Evolutionary conservation across 2,888 invertebrate genomes (phyloP), one percentile per base, ranked within the genome.

Genomic region (Drosophila rubida): DNA sequence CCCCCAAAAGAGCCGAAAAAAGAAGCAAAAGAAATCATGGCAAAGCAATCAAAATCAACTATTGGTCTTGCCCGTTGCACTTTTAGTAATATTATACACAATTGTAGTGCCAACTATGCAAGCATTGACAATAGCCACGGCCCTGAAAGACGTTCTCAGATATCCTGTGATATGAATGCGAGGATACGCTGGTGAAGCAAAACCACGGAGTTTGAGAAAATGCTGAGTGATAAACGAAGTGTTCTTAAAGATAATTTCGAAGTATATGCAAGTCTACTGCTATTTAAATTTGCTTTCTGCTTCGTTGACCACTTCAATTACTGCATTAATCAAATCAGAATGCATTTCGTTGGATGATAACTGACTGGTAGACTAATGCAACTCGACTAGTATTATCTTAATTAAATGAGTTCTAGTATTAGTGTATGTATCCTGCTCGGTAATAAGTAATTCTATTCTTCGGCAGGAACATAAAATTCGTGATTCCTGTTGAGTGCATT

Each of bases 11-110:
- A 53, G 8, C n/a, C n/a, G 7, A 14, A 22, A 51, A 19, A 44
- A 22, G 45, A 19, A 39, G 13, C 1, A 61, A 74, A 66, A 62
- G 59, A 42, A 70, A 75, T 44, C 35, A 48, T 30, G 39, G 50
- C 50, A 55, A 65, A 65, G 63, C 68, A 69, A 79, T 66, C 76
- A 60, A 76, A 64, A 44, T 37, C 67, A 73, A 63, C 62, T 51
- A 58, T 42, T 62, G 73, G 60, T 68, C 65, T 66, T 48, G 41
- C 30, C 49, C 46, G 48, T 53, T 71, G 71, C 62, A 63, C 69
- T 63, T 84, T 67, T 69, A 55, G 78, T 83, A 73, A 77, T 83
- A 66, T 69, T 80, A 80, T 69, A 75, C 27, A 69, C 14, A 25
- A 53, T 32, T 48, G 42, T 63, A 66, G 60, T 44, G 50, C 27